phyloP scores from a whole-genome alignment of 2,797 vertebrate genomes.

The Champsocephalus gunnari region DNA sequence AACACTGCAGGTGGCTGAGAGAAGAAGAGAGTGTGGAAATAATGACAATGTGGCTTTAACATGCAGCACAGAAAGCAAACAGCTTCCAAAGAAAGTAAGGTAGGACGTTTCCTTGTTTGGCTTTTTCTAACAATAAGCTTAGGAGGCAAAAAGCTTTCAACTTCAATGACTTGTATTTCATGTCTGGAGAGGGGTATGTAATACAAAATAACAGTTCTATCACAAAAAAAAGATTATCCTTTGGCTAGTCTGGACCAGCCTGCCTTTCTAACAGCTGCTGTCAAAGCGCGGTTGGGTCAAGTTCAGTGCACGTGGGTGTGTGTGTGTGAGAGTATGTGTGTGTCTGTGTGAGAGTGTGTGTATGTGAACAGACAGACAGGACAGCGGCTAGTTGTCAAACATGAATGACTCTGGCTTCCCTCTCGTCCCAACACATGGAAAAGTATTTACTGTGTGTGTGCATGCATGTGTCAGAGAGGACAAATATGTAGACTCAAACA shows the following conservation, averaged over 20 bases:
- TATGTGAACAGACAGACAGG: conserved; percentile 38
- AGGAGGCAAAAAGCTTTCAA: not conserved
- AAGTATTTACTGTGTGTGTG: conserved; percentile 28
- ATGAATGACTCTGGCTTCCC: conserved; percentile 34
- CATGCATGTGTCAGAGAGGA: conserved; percentile 2
- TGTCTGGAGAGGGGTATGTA: not conserved
- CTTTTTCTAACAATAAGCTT: conserved; percentile 5
- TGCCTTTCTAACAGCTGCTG: conserved; percentile 56
- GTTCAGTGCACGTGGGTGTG: conserved; percentile 50
- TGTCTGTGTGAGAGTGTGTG: conserved; percentile 12
- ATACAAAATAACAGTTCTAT: conserved; percentile 7
- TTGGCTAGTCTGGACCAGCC: conserved; percentile 3
- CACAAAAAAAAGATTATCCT: conserved; percentile 15
- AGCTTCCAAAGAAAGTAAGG: conserved; percentile 47
- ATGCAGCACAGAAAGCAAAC: not conserved
- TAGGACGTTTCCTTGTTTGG: conserved; percentile 58
- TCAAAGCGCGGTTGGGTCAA: conserved; percentile 46
- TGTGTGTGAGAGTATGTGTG: not conserved
- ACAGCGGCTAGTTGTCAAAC: conserved; percentile 50
- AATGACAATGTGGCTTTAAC: conserved; percentile 30
- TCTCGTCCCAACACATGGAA: conserved; percentile 39
- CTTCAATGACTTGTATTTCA: conserved; percentile 4
- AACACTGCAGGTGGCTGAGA: conserved; percentile 63
- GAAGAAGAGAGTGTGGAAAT: conserved; percentile 48
- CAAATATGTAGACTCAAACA: not conserved